Base-by-base conservation (phyloP, 2,888 invertebrate species). In the Rapana venosa region DNA sequence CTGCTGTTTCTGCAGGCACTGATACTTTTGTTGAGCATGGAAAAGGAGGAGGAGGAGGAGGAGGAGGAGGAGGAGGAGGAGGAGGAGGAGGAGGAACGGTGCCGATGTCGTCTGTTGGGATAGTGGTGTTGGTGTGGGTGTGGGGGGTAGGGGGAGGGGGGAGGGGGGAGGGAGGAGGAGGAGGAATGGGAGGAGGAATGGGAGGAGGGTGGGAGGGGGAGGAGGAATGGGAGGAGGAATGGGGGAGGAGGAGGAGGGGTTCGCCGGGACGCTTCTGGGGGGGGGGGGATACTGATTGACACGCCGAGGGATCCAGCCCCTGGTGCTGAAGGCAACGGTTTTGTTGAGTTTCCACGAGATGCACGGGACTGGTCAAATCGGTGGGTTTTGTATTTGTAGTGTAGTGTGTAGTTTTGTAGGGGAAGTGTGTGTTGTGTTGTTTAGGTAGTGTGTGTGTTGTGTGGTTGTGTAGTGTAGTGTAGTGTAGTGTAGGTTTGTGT, bases 271-370 rank as follows among this genome's bases (percentile, higher is more conserved):
- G 1, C 74, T 89, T 8, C 74, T 56, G 20, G 89, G 84, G 8
- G 66, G 85, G 47, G 89, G 56, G 85, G 74, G 22, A 85, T 30
- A 56, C 56, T 89, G 47, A 85, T 89, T 70, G 89, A 89, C 89
- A 77, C 74, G 11, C 89, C 89, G 11, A 8, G 20, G 1, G 89
- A 89, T 74, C 5, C 84, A 30, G 70, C 36, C 20, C 20, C 56
- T 83, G 32, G 32, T 30, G 1, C 22, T 87, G 15, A 30, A n/a
- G 90, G 13, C 87, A 91, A 89, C 20, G 66, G 77, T 83, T 89
- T 5, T n/a, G n/a, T n/a, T 87, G 22, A 77, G 74, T 74, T 88
- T 77, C 61, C 90, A 90, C 36, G 90, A 84, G 8, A 87, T 88
- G 70, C 87, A 89, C 58, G 88, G 90, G 90, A n/a, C 26, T 83